Base-by-base conservation (phyloP, 2,797 vertebrate genomes). In the Gephyroberyx darwinii region DNA sequence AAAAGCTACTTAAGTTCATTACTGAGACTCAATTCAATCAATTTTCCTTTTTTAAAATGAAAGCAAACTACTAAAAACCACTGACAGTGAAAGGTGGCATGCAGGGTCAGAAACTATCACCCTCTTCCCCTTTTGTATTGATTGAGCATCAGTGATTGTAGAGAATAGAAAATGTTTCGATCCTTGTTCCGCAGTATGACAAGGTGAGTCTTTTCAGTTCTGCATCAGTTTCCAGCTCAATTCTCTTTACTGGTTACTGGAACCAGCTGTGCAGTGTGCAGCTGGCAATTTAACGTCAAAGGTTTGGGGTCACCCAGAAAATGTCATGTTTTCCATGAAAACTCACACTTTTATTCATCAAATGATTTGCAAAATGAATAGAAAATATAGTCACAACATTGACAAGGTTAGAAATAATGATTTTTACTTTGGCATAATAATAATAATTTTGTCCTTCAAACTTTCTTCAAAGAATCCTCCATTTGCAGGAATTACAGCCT, bases 151-250 rank as follows among this genome's bases (percentile, higher is more conserved):
- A 7, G 33, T 19, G 2, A 64, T 53, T 54, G 1, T 8, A 41
- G n/a, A 48, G 7, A 33, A 5, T 3, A 1, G 17, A 0, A 26
- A 5, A 26, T 0, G 35, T 70, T 73, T 69, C 69, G 43, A 26
- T 84, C 30, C 14, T 72, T 75, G 56, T 86, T 87, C 65, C 68
- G 69, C 17, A 70, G 51, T 35, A 20, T 16, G 2, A 37, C 4
- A 0, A 63, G 8, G 8, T 20, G 6, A 4, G 4, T 5, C 3
- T 62, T 86, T 71, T 81, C 77, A 85, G 55, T 86, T 84, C 82
- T 74, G 63, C 62, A n/a, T 47, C 43, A 13, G 26, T 55, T 55
- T 55, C 8, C 17, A 41, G 8, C 3, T 2, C 9, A 41, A 41
- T 41, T 8, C 8, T 35, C 33, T 7, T 35, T 41, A 41, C 2